Conservation (phyloP, 2,888 invertebrate species). For the Protophormia terraenovae region DNA sequence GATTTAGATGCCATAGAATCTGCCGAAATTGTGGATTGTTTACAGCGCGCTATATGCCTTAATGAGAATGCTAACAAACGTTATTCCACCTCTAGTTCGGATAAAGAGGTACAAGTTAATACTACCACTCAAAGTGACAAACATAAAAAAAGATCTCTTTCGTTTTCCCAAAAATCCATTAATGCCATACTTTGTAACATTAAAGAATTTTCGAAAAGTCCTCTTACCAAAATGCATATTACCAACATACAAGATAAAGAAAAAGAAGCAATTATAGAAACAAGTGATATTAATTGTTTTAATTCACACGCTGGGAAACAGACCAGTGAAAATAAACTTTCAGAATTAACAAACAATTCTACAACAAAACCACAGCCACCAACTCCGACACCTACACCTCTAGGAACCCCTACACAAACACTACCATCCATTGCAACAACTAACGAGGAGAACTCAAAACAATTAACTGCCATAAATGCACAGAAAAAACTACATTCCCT, state of each 20-base stretch:
- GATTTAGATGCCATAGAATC: conserved; percentile 77
- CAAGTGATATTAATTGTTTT: conserved; percentile 29
- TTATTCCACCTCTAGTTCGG: conserved; percentile 77
- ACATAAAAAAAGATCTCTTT: conserved; percentile 78
- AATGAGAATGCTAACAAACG: conserved; percentile 72
- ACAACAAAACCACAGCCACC: conserved; percentile 57
- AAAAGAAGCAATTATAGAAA: conserved; percentile 22
- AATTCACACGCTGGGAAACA: conserved; percentile 26
- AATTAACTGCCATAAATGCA: conserved; percentile 58
- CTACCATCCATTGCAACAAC: conserved; percentile 59
- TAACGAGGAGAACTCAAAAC: background rate
- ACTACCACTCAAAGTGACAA: conserved; percentile 61
- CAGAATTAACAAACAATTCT: background rate
- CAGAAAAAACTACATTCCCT: conserved; percentile 48
- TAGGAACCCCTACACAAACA: background rate
- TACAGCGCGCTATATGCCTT: conserved; percentile 62
- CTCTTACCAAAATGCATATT: conserved; percentile 70
- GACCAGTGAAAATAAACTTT: background rate
- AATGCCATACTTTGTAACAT: conserved; percentile 78
- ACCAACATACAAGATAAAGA: conserved; percentile 58
- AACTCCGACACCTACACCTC: conserved; percentile 60
- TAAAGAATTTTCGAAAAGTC: conserved; percentile 79
- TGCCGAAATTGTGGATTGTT: conserved; percentile 63
- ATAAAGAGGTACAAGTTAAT: conserved; percentile 72
- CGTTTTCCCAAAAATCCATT: conserved; percentile 80